phyloP scores from a whole-genome alignment of 2,797 vertebrate genomes.

The Serranus cabrilla region DNA sequence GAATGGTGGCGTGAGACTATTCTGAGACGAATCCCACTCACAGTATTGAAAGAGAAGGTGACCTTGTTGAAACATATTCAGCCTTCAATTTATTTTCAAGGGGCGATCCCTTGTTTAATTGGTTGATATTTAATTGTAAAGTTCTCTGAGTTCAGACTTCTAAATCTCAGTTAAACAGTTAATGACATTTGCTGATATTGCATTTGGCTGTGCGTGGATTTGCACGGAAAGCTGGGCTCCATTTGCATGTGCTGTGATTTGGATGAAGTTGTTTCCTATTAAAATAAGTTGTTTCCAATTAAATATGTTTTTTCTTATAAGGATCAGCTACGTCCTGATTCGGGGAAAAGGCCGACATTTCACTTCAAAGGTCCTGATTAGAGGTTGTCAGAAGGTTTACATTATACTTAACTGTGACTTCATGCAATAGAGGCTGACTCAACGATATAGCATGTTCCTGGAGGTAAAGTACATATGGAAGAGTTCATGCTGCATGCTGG shows the following conservation, averaged over 20 bases:
- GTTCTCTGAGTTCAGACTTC: slow-evolving; percentile 21
- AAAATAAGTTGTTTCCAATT: slow-evolving; percentile 33
- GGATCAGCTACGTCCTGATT: slow-evolving; percentile 17
- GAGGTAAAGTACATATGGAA: slow-evolving; percentile 45
- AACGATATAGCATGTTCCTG: background rate
- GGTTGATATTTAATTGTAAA: background rate
- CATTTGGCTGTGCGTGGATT: slow-evolving; percentile 16
- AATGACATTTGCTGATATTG: slow-evolving; percentile 24
- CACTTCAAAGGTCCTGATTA: slow-evolving; percentile 23
- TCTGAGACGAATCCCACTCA: slow-evolving; percentile 36
- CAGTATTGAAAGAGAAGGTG: slow-evolving; percentile 25
- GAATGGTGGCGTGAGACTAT: slow-evolving; percentile 8
- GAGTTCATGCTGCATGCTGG: slow-evolving; percentile 24
- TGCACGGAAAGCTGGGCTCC: slow-evolving; percentile 22
- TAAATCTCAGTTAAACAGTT: slow-evolving; percentile 13
- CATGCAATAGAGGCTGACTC: background rate
- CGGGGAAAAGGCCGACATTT: background rate
- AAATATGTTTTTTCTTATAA: slow-evolving; percentile 7
- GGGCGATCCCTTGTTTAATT: background rate
- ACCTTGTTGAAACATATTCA: slow-evolving; percentile 10
- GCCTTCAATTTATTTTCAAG: background rate
- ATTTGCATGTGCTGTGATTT: slow-evolving; percentile 34
- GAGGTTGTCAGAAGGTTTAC: slow-evolving; percentile 35
- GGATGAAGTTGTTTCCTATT: slow-evolving; percentile 39
- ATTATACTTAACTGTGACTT: slow-evolving; percentile 25